Conservation (phyloP, 2,797 vertebrate species). For the Bovichtus variegatus region DNA sequence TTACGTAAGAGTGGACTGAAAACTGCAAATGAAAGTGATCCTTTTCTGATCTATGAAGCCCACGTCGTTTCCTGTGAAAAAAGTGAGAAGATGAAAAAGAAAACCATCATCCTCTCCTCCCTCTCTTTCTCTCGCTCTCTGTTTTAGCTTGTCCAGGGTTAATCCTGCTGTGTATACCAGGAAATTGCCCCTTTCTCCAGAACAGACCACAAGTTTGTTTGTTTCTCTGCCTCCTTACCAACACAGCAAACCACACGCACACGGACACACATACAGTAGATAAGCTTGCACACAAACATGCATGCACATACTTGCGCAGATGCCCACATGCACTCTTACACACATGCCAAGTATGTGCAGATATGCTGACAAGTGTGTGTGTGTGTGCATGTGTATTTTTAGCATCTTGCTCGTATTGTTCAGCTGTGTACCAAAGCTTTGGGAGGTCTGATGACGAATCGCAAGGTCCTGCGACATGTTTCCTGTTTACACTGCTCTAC, state of each 20-base stretch:
- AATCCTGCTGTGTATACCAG: slow-evolving; percentile 68
- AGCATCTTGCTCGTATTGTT: slow-evolving; percentile 70
- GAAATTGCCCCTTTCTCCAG: slow-evolving; percentile 73
- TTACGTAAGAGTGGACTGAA: not conserved
- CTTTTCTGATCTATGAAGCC: not conserved
- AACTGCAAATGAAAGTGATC: slow-evolving; percentile 7
- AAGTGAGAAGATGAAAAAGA: slow-evolving; percentile 14
- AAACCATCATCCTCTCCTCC: not conserved
- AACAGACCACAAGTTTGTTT: slow-evolving; percentile 72
- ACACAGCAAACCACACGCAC: slow-evolving; percentile 55
- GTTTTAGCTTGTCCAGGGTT: slow-evolving; percentile 63
- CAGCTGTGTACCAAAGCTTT: slow-evolving; percentile 49
- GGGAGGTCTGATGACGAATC: slow-evolving; percentile 73
- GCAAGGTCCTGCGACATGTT: slow-evolving; percentile 56
- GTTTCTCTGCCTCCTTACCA: slow-evolving; percentile 58
- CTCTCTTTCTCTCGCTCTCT: slow-evolving; percentile 1
- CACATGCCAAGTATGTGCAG: slow-evolving; percentile 16
- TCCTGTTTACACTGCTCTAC: slow-evolving; percentile 77
- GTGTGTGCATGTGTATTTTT: slow-evolving; percentile 67
- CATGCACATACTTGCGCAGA: not conserved
- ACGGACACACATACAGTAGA: slow-evolving; percentile 25
- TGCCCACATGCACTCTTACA: slow-evolving; percentile 30
- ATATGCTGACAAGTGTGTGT: slow-evolving; percentile 27
- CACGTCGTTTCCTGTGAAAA: slow-evolving; percentile 18
- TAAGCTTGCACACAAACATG: not conserved